Percentiles rank a stretch among this genome's conserved stretches.
Evolutionary conservation across 1,140 invertebrate species (phyloP).

Genomic region (Pseudomyrmex concolor): DNA sequence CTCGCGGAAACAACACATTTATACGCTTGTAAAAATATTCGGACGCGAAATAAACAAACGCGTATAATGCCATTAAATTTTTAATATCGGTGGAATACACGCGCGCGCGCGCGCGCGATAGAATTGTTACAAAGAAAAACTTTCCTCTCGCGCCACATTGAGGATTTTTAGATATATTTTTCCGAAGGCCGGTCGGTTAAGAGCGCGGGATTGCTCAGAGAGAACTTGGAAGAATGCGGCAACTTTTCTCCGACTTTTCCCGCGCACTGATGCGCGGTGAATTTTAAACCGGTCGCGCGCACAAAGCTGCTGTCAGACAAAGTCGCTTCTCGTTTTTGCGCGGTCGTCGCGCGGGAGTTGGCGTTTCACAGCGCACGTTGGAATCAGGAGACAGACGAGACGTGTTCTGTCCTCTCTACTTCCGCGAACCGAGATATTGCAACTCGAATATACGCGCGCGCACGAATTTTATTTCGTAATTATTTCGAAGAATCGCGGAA

Average conservation of each 20-base stretch:
- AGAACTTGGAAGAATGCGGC: conserved; percentile 29
- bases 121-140: conserved; percentile 13
- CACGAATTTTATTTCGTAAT: conserved; percentile 28
- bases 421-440: background rate
- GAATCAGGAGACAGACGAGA: conserved; percentile 21
- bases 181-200: conserved; percentile 16
- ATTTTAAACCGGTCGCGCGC: conserved; percentile 45
- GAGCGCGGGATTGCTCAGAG: conserved; percentile 16
- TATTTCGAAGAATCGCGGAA: conserved; percentile 1
- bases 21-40: too few species aligned
- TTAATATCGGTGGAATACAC: background rate
- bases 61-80: background rate
- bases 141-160: background rate
- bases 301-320: conserved; percentile 37
- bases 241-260: conserved; percentile 31
- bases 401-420: background rate
- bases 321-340: conserved; percentile 28
- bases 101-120: background rate
- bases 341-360: background rate
- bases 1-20: background rate
- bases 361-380: conserved; percentile 29
- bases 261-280: background rate
- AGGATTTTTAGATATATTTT: conserved; percentile 21
- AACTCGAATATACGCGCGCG: background rate
- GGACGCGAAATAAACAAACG: background rate